Evolutionary conservation across 2,888 invertebrate species (phyloP), one percentile per base, ranked within the genome.

Genomic region (Eristalis pertinax): DNA sequence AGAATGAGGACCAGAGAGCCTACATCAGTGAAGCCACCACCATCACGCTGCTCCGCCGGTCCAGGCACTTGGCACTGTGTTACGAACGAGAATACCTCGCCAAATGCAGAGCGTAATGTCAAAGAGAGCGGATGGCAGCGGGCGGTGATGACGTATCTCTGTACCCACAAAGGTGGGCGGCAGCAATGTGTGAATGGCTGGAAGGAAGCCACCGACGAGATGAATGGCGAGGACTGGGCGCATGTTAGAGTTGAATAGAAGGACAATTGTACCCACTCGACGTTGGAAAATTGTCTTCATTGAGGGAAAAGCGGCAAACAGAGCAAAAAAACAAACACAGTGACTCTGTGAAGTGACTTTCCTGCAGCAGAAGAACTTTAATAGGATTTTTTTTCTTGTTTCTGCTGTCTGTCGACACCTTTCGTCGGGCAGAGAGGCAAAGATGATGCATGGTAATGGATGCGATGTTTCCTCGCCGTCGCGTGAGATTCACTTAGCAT

Each of bases 191-290:
- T 79, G 72, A 79, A 73, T 73, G 79, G 35, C 41, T 72, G 19
- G 19, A 58, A 79, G 62, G 60, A 73, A 60, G 60, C 19, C 35
- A 50, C n/a, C 60, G 26, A 26, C 43, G 50, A 22, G 22, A 70
- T 77, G 77, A 77, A 63, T 78, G 75, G 29, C 29, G 43, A 15
- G 29, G 65, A 60, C 24, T 29, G 58, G 38, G 65, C n/a, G 32
- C 58, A 70, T 35, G 15, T 41, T 38, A 38, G 58, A 72, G 65
- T 65, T 72, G 67, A 79, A 79, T 72, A 72, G 65, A 68, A 63
- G 68, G 67, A 80, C 73, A 80, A 74, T 80, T 80, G 80, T 68
- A 80, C 22, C n/a, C 80, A 68, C 67, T 80, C 62, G 43, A 65
- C 24, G 50, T 8, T 50, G 73, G 68, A 80, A 74, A 74, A 80